Base-by-base conservation (phyloP, 2,797 vertebrate genomes). In the Sebastes jordani region DNA sequence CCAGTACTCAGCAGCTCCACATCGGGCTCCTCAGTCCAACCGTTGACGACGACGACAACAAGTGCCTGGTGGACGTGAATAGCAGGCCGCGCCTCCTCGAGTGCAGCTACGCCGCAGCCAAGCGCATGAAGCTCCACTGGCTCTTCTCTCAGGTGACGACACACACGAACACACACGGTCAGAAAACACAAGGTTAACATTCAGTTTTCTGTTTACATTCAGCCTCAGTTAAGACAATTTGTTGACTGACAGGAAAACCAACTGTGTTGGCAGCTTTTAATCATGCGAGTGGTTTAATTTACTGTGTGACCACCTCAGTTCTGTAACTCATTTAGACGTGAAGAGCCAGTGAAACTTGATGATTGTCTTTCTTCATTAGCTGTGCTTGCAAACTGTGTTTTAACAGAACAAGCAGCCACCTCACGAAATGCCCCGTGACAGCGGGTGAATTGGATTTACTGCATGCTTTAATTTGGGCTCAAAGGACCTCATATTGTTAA, bases 71-170 rank as follows among this genome's bases (percentile, higher is more conserved):
- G 91, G 98, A 99, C 9, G 97, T 99, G 89, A 99, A 99, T 85
- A 93, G 97, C 92, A 95, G 96, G 70, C 97, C 97, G 1, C 95
- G 97, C 82, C 97, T 99, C 92, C 97, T 99, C 6, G 98, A 99
- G 93, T 99, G 98, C 95, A 97, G 96, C 94, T 99, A 99, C 1
- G 98, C 98, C 84, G 91, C 97, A 88, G 96, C 97, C 91, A 99
- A 99, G 93, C 97, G 97, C 90, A 99, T 99, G 98, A 99, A 99
- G 94, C 96, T 99, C 69, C 96, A 98, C 94, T 99, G 98, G 98
- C 95, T 97, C 82, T 99, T 99, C 94, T 97, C 97, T 96, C 98
- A 99, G 98, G 98, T 99, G 93, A 93, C 22, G 4, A 66, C 6
- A 27, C 25, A 56, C 23, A 29, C 6, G 6, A 71, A 61, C 30